Conservation (phyloP, 2,797 vertebrate genomes). For the Sparus aurata region DNA sequence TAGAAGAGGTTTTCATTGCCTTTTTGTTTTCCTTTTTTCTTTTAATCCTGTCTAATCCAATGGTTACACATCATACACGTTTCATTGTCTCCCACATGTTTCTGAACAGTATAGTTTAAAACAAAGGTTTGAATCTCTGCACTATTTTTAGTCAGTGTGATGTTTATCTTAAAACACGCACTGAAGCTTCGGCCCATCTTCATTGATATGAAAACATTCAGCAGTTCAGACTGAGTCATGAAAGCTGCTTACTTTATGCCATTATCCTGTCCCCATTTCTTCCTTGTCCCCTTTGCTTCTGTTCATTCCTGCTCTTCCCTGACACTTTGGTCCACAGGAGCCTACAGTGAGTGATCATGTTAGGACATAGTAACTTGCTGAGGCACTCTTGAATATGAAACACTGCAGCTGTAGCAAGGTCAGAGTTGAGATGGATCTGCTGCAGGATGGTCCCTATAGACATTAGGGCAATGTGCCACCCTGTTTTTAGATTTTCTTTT, state of each 20-base stretch:
- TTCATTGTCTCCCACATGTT: constrained; percentile 11
- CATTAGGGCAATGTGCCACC: background rate
- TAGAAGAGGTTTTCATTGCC: background rate
- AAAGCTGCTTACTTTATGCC: constrained; percentile 8
- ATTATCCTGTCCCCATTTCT: background rate
- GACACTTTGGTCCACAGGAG: background rate
- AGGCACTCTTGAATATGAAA: constrained; percentile 15
- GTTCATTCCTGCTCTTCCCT: background rate
- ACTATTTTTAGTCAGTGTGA: constrained; percentile 35
- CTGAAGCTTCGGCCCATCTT: background rate
- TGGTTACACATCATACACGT: constrained; percentile 6
- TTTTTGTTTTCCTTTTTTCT: constrained; percentile 10
- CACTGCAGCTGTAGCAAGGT: background rate
- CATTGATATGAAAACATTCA: background rate
- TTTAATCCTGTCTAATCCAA: constrained; percentile 11
- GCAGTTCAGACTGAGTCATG: constrained; percentile 7
- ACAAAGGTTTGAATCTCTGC: constrained; percentile 20
- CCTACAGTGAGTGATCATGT: constrained; percentile 3
- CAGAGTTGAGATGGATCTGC: constrained; percentile 11
- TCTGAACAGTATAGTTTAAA: constrained; percentile 2
- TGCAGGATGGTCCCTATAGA: constrained; percentile 15
- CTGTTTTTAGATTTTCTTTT: constrained; percentile 23
- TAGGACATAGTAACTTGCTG: background rate
- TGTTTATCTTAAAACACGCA: constrained; percentile 35
- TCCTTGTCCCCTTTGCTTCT: constrained; percentile 1